Evolutionary conservation across 2,888 invertebrate genomes (phyloP).

Genomic region (Pasiphila rectangulata): DNA sequence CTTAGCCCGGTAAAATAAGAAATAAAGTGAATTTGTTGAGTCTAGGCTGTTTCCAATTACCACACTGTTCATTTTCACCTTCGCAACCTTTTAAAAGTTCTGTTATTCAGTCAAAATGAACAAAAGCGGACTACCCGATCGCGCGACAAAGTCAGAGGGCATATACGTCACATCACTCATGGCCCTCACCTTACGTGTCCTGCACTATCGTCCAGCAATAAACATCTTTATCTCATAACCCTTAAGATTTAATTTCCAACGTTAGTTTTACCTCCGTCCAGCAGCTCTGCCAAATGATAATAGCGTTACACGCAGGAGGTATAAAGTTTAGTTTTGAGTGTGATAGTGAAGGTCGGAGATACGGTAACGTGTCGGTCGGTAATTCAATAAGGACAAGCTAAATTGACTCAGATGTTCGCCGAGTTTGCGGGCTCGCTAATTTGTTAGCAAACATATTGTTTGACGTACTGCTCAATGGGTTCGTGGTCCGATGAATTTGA

Average conservation of each 20-base stretch:
- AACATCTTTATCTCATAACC: conserved; percentile 25
- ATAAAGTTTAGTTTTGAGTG: conserved; percentile 30
- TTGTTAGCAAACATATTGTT: conserved; percentile 74
- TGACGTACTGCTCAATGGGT: conserved; percentile 41
- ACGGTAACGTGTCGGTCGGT: conserved; percentile 70
- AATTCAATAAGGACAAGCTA: conserved; percentile 77
- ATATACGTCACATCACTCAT: conserved; percentile 71
- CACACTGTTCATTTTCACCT: no score
- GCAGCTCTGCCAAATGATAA: conserved; percentile 14
- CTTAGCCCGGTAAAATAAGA: no score
- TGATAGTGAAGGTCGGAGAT: conserved; percentile 23
- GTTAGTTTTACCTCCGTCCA: not conserved
- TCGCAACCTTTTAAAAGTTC: no score
- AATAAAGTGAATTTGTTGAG: no score
- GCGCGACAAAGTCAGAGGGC: conserved; percentile 67
- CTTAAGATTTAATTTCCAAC: conserved; percentile 24
- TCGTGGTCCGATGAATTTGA: conserved; percentile 1
- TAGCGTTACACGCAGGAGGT: not conserved
- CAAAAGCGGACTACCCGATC: conserved; percentile 47
- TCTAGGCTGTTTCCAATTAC: no score
- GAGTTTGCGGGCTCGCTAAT: conserved; percentile 69
- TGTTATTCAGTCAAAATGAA: no score
- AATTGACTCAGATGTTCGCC: conserved; percentile 73
- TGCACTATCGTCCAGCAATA: not conserved
- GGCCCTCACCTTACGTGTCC: conserved; percentile 58